Evolutionary conservation across 2,888 invertebrate genomes (phyloP).

Genomic region (Alviniconcha strummeri): DNA sequence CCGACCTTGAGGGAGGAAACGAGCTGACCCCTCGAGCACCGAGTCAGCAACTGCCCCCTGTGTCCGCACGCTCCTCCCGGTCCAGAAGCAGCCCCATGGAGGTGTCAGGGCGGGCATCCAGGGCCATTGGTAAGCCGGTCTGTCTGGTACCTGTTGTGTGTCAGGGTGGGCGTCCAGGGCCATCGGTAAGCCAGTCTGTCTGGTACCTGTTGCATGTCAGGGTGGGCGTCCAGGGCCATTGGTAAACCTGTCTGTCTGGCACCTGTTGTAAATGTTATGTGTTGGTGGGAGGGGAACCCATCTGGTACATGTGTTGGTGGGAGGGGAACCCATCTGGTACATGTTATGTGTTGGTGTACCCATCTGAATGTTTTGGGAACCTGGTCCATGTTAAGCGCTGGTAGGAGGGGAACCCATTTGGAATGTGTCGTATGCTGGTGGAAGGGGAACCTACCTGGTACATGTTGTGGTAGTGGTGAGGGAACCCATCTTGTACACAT

Average conservation of each 20-base stretch:
- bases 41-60: neutral
- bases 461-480: no score
- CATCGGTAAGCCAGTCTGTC: neutral
- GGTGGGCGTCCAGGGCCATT: constrained; percentile 43
- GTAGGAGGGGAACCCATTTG: no score
- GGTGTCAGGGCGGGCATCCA: constrained; percentile 49
- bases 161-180: constrained; percentile 47
- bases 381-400: constrained; percentile 29
- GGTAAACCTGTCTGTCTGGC: neutral
- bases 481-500: no score
- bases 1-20: neutral
- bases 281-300: neutral
- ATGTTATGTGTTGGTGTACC: no score
- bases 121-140: constrained; percentile 55
- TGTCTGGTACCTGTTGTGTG: neutral
- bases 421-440: no score
- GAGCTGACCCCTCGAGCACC: constrained; percentile 6
- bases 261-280: constrained; percentile 36
- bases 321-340: constrained; percentile 42
- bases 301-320: constrained; percentile 34
- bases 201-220: constrained; percentile 28
- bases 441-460: no score
- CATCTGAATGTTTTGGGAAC: neutral
- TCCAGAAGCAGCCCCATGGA: constrained; percentile 9
- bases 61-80: neutral